Conservation (phyloP, 2,888 invertebrate species). For the Thymelicus acteon region DNA sequence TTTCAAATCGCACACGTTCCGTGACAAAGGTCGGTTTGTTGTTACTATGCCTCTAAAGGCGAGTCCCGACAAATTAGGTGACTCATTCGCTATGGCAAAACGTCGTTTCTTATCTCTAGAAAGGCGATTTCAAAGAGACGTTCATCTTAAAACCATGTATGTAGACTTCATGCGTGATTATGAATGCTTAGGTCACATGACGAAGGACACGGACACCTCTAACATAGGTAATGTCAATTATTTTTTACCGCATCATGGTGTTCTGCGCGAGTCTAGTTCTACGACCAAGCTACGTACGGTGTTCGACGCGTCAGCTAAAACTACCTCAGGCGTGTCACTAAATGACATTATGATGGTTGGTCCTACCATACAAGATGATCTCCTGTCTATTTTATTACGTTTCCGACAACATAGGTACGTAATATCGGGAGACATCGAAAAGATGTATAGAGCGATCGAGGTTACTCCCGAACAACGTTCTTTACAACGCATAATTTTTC, state of each 20-base stretch:
- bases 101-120: slow-evolving; percentile 42
- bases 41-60: slow-evolving; percentile 30
- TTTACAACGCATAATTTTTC: too few relatives aligned
- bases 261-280: slow-evolving; percentile 21
- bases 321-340: slow-evolving; percentile 17
- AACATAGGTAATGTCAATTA: too few relatives aligned
- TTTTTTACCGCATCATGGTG: neutral
- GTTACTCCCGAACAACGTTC: too few relatives aligned
- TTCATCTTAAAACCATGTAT: slow-evolving; percentile 32
- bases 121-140: slow-evolving; percentile 29
- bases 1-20: slow-evolving; percentile 35
- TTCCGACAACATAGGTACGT: too few relatives aligned
- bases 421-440: too few relatives aligned
- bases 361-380: too few relatives aligned
- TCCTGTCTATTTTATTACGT: too few relatives aligned
- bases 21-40: slow-evolving; percentile 42
- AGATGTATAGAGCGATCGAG: too few relatives aligned
- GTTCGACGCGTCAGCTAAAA: slow-evolving; percentile 24
- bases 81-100: slow-evolving; percentile 33
- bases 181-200: too few relatives aligned
- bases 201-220: slow-evolving; percentile 10
- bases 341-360: slow-evolving; percentile 35
- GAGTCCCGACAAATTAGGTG: too few relatives aligned
- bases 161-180: slow-evolving; percentile 41
- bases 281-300: slow-evolving; percentile 38